Evolutionary conservation across 30 jellyfish, hydroid and myxozoan genomes (phyloP), one percentile per base, ranked within the genome.

Genomic region (Turritopsis rubra): DNA sequence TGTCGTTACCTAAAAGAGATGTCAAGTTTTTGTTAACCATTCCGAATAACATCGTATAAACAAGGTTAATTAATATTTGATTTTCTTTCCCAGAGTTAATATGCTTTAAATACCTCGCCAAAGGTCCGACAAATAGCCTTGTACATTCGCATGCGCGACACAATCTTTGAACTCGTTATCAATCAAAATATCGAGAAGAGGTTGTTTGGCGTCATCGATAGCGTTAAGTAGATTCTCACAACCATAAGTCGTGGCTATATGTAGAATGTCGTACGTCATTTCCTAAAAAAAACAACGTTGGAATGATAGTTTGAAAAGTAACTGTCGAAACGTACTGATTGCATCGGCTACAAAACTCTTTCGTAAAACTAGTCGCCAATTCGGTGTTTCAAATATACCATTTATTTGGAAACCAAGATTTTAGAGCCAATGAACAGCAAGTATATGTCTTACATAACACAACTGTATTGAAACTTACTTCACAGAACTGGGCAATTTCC

Each of bases 81-180:
- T n/a, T n/a, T n/a, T n/a, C n/a, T n/a, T n/a, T n/a, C n/a, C n/a
- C n/a, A n/a, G 60, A 41, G 60, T 13, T 41, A 41, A 41, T 3
- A 41, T 41, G n/a, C n/a, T n/a, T n/a, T 60, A 68, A 22, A 75
- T 88, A 21, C 99, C 99, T 83, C 74, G 81, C 99, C 99, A 93
- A 16, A 89, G 93, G 29, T 93, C 99, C 20, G 95, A 74, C n/a
- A 93, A 88, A 66, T 93, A 89, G 23, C 94, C 86, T 85, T 93
- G 99, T 19, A 93, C 97, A 53, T 89, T 88, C 29, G 93, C 80
- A 71, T 93, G 99, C 0, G 99, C 97, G 22, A 88, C 96, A 84
- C 97, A 93, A 66, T 80, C 83, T 86, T 93, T 93, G 88, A 93
- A 71, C 86, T 89, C 99, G 29, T 91, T 88, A 41, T 93, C 99